These are phyloP conservation scores for Mirounga angustirostris DNA, from an alignment of 2,113 vertebrate genomes.

Conservation along the genomic window DNA sequence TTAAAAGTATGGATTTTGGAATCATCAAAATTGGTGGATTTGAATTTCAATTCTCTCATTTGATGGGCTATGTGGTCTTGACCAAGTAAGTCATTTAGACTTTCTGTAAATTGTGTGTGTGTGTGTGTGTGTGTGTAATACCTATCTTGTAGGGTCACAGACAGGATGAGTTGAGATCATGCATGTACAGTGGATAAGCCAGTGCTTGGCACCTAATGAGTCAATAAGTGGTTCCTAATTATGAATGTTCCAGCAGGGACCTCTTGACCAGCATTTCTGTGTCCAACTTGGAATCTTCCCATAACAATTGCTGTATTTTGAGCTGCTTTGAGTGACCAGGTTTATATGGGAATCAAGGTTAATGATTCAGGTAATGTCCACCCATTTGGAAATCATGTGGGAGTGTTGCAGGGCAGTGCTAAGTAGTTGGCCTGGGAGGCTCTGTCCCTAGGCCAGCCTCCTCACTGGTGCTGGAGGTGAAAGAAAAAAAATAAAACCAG, in stretches of 20 bases:
- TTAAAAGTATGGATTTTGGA: background rate
- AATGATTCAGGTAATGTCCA: background rate
- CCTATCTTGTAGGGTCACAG: background rate
- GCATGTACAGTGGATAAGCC: background rate
- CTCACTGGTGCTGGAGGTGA: background rate
- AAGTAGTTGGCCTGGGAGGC: background rate
- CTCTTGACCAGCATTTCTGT: background rate
- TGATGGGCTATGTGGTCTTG: background rate
- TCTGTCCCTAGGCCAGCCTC: background rate
- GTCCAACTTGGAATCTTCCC: background rate
- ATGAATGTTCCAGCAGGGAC: background rate
- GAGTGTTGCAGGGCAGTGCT: background rate
- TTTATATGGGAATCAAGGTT: background rate
- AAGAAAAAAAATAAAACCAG: background rate
- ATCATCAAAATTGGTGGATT: background rate
- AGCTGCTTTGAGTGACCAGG: conserved; percentile 1
- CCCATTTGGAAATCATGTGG: conserved; percentile 23
- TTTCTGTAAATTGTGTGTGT: background rate
- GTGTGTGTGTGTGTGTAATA: background rate
- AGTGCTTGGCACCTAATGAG: background rate
- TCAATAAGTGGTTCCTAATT: background rate
- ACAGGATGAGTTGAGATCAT: background rate
- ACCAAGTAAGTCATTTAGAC: background rate
- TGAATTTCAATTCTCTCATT: background rate
- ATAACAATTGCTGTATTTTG: background rate